phyloP scores from a whole-genome alignment of 2,113 vertebrate species.

The Corythaixoides concolor region DNA sequence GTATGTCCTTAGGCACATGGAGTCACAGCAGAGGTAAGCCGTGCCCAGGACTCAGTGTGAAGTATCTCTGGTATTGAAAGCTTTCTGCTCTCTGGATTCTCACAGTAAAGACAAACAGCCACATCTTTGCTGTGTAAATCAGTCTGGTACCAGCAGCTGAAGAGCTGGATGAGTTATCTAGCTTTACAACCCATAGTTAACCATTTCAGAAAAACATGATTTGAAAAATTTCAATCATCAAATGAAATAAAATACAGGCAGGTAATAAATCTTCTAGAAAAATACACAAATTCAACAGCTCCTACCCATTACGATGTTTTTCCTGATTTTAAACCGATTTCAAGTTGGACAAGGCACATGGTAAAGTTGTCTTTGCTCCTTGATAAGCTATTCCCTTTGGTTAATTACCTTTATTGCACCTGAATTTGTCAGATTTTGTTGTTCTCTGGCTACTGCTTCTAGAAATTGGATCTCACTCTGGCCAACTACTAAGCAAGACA shows the following conservation, averaged over 20 bases:
- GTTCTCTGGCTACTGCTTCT: background rate
- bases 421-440: background rate
- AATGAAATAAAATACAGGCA: background rate
- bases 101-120: background rate
- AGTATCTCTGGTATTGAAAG: fast-evolving
- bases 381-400: background rate
- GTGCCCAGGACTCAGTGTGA: background rate
- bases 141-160: background rate
- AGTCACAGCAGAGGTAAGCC: background rate
- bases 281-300: background rate
- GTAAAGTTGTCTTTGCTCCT: background rate
- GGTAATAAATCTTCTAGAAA: background rate
- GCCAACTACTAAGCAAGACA: background rate
- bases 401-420: background rate
- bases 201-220: fast-evolving
- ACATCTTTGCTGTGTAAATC: fast-evolving
- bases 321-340: background rate
- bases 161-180: background rate
- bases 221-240: background rate
- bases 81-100: background rate
- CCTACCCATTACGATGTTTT: background rate
- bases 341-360: background rate
- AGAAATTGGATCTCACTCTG: background rate
- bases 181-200: background rate
- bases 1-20: background rate